These are phyloP conservation scores for Xestoiulus laeticollis DNA, from an alignment of 2,888 invertebrate species.

Conservation along the genomic window DNA sequence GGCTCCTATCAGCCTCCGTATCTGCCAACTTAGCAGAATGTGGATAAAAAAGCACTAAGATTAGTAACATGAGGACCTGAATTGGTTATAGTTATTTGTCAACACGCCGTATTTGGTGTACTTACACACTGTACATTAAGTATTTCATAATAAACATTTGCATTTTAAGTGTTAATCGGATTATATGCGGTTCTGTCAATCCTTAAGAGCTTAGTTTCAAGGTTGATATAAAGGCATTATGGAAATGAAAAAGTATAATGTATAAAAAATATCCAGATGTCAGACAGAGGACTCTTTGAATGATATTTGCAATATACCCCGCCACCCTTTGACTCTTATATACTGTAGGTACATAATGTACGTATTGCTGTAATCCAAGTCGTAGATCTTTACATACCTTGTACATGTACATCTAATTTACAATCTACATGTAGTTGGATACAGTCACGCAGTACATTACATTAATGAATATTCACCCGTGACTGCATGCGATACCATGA, in stretches of 20 bases:
- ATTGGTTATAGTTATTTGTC: background rate
- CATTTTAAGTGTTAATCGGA: slow-evolving; percentile 21
- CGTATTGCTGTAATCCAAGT: background rate
- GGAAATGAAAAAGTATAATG: background rate
- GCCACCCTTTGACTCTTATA: background rate
- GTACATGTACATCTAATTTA: background rate
- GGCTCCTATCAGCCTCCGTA: too few relatives aligned
- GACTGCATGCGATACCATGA: background rate
- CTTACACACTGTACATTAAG: too few relatives aligned
- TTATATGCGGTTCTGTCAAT: slow-evolving; percentile 11
- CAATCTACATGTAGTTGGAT: slow-evolving; percentile 28
- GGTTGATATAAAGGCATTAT: slow-evolving; percentile 5
- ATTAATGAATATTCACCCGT: background rate
- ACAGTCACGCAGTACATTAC: slow-evolving; percentile 21
- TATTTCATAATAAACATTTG: background rate
- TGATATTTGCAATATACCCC: background rate
- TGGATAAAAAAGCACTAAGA: too few relatives aligned
- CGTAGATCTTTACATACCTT: too few relatives aligned
- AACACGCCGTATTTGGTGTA: background rate
- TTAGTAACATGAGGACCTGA: too few relatives aligned
- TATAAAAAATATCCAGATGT: background rate
- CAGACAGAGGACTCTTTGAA: background rate
- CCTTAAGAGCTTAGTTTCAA: slow-evolving; percentile 11
- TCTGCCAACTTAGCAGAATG: too few relatives aligned
- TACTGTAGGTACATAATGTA: background rate